Conservation (phyloP, 2,797 vertebrate species). For the Ataeniobius toweri region DNA sequence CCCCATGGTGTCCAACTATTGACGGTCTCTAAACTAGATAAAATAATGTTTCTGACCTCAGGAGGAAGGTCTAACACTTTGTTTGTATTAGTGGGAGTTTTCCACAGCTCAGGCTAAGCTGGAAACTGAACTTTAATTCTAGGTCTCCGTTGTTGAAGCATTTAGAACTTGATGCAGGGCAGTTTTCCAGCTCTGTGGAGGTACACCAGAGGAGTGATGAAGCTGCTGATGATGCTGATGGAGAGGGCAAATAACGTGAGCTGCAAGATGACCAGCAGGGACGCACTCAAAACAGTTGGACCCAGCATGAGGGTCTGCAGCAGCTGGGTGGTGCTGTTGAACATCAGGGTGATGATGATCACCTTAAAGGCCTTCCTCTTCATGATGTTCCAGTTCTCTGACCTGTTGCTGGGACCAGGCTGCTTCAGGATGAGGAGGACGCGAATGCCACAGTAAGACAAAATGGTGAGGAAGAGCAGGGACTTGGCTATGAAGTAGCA, state of each 20-base stretch:
- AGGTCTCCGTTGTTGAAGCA: too few species aligned
- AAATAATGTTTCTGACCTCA: too few species aligned
- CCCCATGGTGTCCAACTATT: too few species aligned
- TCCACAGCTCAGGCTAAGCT: neutral
- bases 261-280: neutral
- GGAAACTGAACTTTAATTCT: neutral
- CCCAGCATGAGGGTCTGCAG: constrained; percentile 9
- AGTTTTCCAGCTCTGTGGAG: constrained; percentile 22
- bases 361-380: constrained; percentile 36
- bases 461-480: neutral
- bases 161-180: constrained; percentile 19
- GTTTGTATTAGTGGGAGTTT: neutral
- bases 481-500: neutral
- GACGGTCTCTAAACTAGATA: neutral
- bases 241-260: neutral
- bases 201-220: constrained; percentile 27
- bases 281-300: neutral
- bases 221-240: constrained; percentile 10
- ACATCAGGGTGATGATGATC: constrained; percentile 11
- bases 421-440: constrained; percentile 26
- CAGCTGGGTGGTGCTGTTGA: constrained; percentile 6
- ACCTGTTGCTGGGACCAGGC: constrained; percentile 5
- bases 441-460: constrained; percentile 5
- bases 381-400: constrained; percentile 1
- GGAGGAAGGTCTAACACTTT: neutral